Evolutionary conservation across 2,797 vertebrate species (phyloP).

Genomic region (Fringilla coelebs): DNA sequence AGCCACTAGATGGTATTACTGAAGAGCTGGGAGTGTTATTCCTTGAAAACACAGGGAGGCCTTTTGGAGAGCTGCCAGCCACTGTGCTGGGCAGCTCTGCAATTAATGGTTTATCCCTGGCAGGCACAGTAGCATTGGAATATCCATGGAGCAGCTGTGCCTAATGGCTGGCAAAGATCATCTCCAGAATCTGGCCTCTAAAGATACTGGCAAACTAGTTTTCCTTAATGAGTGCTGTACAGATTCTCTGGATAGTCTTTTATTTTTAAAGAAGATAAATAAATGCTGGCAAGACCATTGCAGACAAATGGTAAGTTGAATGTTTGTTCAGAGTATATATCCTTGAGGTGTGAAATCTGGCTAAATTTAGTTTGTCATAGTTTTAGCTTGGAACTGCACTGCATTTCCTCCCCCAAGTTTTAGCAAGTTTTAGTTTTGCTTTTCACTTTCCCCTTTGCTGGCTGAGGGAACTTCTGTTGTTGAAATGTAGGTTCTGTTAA

Average conservation of each 20-base stretch:
- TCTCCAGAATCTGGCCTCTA: not conserved
- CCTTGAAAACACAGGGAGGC: constrained; percentile 23
- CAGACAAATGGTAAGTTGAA: constrained; percentile 80
- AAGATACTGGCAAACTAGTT: not conserved
- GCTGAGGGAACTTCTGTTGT: not conserved
- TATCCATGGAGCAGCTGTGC: constrained; percentile 7
- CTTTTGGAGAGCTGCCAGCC: constrained; percentile 27
- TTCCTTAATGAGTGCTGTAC: constrained; percentile 78
- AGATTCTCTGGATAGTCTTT: constrained; percentile 91
- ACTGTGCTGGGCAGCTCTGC: not conserved
- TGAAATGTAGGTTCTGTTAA: not conserved
- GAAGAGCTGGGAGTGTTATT: not conserved
- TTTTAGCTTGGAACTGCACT: not conserved
- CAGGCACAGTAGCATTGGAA: not conserved
- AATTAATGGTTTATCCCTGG: not conserved
- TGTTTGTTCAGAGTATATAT: not conserved
- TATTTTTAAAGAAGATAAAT: constrained; percentile 79
- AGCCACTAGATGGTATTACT: constrained; percentile 49
- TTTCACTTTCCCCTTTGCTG: not conserved
- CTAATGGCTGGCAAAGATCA: constrained; percentile 7
- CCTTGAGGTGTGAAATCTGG: not conserved
- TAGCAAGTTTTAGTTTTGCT: not conserved
- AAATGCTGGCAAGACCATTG: constrained; percentile 81
- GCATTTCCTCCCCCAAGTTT: not conserved
- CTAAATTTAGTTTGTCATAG: not conserved